These are phyloP conservation scores for Diorhabda sublineata DNA, from an alignment of 1,140 invertebrate genomes.

Conservation along the genomic window DNA sequence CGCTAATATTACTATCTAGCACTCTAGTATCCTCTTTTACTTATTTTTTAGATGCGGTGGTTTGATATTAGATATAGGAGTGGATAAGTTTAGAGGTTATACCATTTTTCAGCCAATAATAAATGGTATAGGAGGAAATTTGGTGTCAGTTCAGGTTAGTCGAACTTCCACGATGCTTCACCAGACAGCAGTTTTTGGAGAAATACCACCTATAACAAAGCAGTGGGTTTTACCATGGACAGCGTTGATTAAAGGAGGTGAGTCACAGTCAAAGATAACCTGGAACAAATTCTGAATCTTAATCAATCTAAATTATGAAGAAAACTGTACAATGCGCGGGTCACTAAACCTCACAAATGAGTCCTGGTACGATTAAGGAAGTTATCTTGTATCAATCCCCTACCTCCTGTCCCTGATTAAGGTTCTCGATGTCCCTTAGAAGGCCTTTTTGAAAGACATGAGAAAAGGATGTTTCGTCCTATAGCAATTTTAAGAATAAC, in stretches of 20 bases:
- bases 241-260: conserved; percentile 79
- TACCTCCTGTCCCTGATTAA: too few species aligned
- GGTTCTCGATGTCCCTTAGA: too few species aligned
- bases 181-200: conserved; percentile 70
- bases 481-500: too few species aligned
- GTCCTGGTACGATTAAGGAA: too few species aligned
- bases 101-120: conserved; percentile 89
- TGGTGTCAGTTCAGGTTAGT: conserved; percentile 95
- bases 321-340: too few species aligned
- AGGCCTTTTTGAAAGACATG: too few species aligned
- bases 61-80: conserved; percentile 73
- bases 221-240: conserved; percentile 74
- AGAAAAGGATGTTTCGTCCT: too few species aligned
- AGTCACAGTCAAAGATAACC: conserved; percentile 25
- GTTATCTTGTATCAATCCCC: too few species aligned
- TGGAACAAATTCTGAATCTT: too few species aligned
- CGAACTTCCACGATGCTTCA: conserved; percentile 91
- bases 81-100: conserved; percentile 71
- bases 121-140: conserved; percentile 93
- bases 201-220: conserved; percentile 68
- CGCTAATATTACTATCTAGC: too few species aligned
- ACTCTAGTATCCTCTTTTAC: background rate
- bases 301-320: too few species aligned
- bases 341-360: too few species aligned
- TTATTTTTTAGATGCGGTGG: conserved; percentile 65